phyloP scores from a whole-genome alignment of 2,888 invertebrate genomes.

The Plebejus melissa region DNA sequence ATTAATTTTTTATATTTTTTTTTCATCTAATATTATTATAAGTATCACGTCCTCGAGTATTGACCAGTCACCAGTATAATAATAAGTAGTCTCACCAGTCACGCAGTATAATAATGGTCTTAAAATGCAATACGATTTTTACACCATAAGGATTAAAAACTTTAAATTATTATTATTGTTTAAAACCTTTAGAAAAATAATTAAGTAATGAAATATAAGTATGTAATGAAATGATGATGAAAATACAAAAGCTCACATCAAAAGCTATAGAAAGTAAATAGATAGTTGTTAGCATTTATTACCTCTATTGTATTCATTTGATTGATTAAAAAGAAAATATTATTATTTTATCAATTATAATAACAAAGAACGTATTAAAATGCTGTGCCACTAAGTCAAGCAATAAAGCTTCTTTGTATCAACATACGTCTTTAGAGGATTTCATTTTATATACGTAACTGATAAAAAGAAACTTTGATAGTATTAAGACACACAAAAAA shows the following conservation, averaged over 20 bases:
- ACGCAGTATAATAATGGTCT: too few species aligned
- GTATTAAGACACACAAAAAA: neutral
- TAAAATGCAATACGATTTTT: too few species aligned
- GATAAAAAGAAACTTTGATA: slow-evolving; percentile 1
- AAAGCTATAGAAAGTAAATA: neutral
- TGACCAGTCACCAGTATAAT: too few species aligned
- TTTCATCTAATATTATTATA: too few species aligned
- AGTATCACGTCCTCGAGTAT: too few species aligned
- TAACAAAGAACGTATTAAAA: neutral
- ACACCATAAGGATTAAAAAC: too few species aligned
- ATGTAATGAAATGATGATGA: neutral
- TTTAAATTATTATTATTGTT: neutral
- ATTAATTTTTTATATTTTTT: too few species aligned
- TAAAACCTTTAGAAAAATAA: neutral
- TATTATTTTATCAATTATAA: neutral
- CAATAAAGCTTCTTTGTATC: neutral
- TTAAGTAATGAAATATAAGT: neutral
- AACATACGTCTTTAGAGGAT: neutral
- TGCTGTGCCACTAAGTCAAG: neutral
- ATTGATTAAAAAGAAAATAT: neutral
- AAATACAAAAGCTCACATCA: slow-evolving; percentile 9
- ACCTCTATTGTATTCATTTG: neutral
- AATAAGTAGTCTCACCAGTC: too few species aligned
- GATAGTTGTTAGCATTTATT: neutral
- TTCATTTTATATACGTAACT: neutral